Conservation (phyloP, 2,888 invertebrate species). For the Erebia epiphron region DNA sequence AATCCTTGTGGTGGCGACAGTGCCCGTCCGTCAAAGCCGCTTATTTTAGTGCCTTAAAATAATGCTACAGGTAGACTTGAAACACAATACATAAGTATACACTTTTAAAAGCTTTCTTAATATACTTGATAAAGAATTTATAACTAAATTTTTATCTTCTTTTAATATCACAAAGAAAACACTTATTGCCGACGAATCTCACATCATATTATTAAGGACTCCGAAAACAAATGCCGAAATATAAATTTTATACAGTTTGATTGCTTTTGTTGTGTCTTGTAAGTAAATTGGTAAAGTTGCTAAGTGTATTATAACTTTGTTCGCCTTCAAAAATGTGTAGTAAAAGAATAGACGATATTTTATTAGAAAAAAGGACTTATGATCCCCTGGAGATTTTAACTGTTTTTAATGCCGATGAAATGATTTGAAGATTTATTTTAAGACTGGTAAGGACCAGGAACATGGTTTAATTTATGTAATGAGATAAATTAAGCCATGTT, state of each 20-base stretch:
- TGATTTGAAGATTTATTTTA: neutral
- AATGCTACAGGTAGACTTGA: neutral
- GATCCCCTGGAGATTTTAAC: constrained; percentile 4
- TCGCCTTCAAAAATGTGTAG: constrained; percentile 23
- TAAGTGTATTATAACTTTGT: constrained; percentile 34
- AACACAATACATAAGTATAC: neutral
- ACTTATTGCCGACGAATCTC: constrained; percentile 16
- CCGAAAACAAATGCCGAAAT: constrained; percentile 28
- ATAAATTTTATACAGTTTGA: constrained; percentile 34
- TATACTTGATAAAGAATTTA: neutral
- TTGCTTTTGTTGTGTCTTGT: constrained; percentile 32
- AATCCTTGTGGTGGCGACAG: too few relatives aligned
- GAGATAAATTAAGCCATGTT: too few relatives aligned
- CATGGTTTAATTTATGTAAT: too few relatives aligned
- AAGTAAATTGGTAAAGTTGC: constrained; percentile 35
- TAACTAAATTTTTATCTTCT: neutral
- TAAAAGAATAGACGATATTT: constrained; percentile 19
- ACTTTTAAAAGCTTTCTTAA: neutral
- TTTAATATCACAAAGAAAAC: constrained; percentile 6
- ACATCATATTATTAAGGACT: constrained; percentile 21
- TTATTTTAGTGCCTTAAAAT: too few relatives aligned
- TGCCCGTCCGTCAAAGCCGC: too few relatives aligned
- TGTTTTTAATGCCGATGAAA: neutral
- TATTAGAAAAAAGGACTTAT: constrained; percentile 15
- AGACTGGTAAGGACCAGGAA: too few relatives aligned